Evolutionary conservation across 1,140 invertebrate genomes (phyloP).

Genomic region (Drosophila azteca): DNA sequence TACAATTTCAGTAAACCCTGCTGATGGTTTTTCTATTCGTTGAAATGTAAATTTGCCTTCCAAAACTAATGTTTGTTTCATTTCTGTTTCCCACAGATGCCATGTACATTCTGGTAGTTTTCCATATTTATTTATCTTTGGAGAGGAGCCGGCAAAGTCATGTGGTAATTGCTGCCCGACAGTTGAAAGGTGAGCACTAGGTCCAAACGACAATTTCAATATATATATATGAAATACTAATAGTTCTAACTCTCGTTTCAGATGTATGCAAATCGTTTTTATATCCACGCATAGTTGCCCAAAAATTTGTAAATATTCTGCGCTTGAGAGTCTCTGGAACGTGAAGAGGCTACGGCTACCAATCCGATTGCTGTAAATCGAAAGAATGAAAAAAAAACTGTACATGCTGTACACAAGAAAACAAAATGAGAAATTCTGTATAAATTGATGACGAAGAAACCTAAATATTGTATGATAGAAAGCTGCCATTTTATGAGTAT

Average conservation of each 20-base stretch:
- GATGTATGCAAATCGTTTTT: conserved; percentile 57
- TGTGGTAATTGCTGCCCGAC: conserved; percentile 26
- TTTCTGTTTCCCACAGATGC: conserved; percentile 24
- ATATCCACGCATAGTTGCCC: conserved; percentile 40
- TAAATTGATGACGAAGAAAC: neutral
- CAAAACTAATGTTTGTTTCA: neutral
- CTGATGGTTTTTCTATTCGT: too few relatives aligned
- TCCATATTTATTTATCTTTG: conserved; percentile 28
- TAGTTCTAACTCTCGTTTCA: conserved; percentile 20
- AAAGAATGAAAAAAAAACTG: conserved; percentile 13
- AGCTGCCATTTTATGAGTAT: conserved; percentile 54
- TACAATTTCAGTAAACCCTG: neutral
- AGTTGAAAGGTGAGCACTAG: conserved; percentile 48
- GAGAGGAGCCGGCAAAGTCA: conserved; percentile 11
- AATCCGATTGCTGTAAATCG: conserved; percentile 68
- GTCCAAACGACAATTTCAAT: accelerated
- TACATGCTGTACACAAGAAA: conserved; percentile 33
- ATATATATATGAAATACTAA: neutral
- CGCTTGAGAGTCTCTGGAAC: conserved; percentile 34
- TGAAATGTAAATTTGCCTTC: neutral
- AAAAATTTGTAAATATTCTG: conserved; percentile 44
- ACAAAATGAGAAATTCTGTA: conserved; percentile 19
- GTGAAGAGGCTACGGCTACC: conserved; percentile 35
- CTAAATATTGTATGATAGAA: conserved; percentile 47
- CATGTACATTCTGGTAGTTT: conserved; percentile 44